A percentile compares a stretch with the other conserved stretches of the same genome.
These are phyloP conservation scores for Zoanthus solanderi DNA, from an alignment of 92 coral and sea anemone species.

Conservation along the genomic window DNA sequence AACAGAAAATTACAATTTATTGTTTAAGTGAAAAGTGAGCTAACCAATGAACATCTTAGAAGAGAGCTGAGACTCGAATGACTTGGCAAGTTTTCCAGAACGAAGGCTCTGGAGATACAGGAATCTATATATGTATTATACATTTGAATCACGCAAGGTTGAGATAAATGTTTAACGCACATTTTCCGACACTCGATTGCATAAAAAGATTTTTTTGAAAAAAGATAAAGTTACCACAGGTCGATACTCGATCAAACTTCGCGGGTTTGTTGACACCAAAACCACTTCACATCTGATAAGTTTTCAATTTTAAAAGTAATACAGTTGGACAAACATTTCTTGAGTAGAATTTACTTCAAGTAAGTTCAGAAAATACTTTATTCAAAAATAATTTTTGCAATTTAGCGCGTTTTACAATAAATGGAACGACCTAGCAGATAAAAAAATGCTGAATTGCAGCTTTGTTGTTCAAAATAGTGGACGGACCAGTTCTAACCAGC, in stretches of 20 bases:
- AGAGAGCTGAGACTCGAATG: neutral
- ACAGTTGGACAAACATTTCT: neutral
- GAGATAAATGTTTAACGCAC: neutral
- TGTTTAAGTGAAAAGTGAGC: neutral
- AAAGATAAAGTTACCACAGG: neutral
- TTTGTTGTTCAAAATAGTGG: too few relatives aligned
- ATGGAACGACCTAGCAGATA: too few relatives aligned
- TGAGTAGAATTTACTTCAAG: neutral
- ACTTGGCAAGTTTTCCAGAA: slow-evolving; percentile 16
- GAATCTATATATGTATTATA: neutral
- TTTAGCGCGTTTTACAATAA: neutral
- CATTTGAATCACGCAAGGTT: slow-evolving; percentile 21
- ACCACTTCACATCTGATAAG: neutral
- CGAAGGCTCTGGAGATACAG: neutral
- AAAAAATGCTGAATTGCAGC: too few relatives aligned
- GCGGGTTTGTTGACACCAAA: slow-evolving; percentile 11
- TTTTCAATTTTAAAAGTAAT: neutral
- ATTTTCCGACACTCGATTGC: neutral
- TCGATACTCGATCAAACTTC: neutral
- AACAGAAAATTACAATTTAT: neutral
- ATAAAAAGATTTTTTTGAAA: neutral
- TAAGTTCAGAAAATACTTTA: neutral
- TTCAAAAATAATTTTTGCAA: neutral
- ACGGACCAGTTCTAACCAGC: too few relatives aligned
- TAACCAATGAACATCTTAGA: too few relatives aligned